These are phyloP conservation scores for Beaufortia kweichowensis DNA, from an alignment of 2,113 vertebrate species.

Conservation along the genomic window DNA sequence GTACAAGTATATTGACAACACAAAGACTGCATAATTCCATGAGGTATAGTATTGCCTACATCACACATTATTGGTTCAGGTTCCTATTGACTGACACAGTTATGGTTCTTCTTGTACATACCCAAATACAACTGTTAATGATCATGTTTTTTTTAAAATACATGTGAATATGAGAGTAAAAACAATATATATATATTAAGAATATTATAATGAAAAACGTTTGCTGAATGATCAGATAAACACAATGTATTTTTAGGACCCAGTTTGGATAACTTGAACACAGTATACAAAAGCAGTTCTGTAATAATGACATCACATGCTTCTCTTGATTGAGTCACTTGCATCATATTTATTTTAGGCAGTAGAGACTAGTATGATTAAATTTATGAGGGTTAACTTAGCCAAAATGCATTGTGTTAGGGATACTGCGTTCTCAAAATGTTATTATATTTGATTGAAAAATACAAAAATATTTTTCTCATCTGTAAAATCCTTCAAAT, in stretches of 20 bases:
- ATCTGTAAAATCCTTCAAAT: conserved; percentile 44
- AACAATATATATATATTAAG: conserved; percentile 50
- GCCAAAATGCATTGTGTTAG: conserved; percentile 19
- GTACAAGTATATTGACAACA: conserved; percentile 28
- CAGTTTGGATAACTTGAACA: conserved; percentile 13
- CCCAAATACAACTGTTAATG: conserved; percentile 7
- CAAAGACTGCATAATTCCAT: conserved; percentile 28
- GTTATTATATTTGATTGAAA: conserved; percentile 30
- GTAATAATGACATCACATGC: conserved; percentile 1
- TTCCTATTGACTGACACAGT: conserved; percentile 26
- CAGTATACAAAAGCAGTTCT: conserved; percentile 20
- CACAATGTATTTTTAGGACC: conserved; percentile 8
- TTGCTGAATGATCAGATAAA: conserved; percentile 47
- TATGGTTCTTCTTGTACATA: conserved; percentile 27
- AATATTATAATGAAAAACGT: conserved; percentile 49
- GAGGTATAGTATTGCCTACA: conserved; percentile 28
- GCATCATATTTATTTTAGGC: conserved; percentile 35
- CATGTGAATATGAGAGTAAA: conserved; percentile 1
- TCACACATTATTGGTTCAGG: conserved; percentile 8
- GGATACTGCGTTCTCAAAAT: conserved; percentile 46
- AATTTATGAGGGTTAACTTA: background rate
- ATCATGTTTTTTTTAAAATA: conserved; percentile 14
- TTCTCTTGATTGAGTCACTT: conserved; percentile 31
- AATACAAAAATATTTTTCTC: conserved; percentile 35
- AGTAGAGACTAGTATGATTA: conserved; percentile 32